phyloP scores from a whole-genome alignment of 2,113 vertebrate species.

The Blennius ocellaris region DNA sequence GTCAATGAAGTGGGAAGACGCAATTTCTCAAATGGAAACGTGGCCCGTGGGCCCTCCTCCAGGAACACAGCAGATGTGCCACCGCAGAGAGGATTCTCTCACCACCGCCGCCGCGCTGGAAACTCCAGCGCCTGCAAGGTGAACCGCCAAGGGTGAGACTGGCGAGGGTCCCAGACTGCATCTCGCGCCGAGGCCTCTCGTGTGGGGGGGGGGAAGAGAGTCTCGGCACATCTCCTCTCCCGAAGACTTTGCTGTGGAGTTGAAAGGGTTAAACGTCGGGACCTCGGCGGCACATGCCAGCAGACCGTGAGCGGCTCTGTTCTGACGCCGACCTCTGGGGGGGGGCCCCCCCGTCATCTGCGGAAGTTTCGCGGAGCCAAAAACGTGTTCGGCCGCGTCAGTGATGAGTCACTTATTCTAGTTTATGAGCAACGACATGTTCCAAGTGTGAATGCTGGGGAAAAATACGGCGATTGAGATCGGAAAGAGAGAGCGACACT shows the following conservation, averaged over 20 bases:
- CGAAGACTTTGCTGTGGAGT: slow-evolving; percentile 7
- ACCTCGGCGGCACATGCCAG: not conserved
- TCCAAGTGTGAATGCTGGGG: slow-evolving; percentile 7
- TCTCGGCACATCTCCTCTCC: slow-evolving; percentile 21
- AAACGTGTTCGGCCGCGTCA: not conserved
- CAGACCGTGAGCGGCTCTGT: not conserved
- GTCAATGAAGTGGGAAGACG: not conserved
- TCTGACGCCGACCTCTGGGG: not conserved
- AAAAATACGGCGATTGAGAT: slow-evolving; percentile 38
- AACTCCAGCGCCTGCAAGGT: slow-evolving; percentile 23
- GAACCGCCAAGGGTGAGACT: slow-evolving; percentile 39
- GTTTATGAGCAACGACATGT: no score
- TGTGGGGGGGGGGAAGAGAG: slow-evolving; percentile 31
- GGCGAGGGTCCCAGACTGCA: slow-evolving; percentile 53
- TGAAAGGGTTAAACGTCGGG: not conserved
- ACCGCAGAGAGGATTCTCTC: slow-evolving; percentile 25
- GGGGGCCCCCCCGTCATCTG: not conserved
- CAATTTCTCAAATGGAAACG: not conserved
- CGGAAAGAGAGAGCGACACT: not conserved
- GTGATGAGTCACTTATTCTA: not conserved
- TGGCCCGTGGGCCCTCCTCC: slow-evolving; percentile 1
- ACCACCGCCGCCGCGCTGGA: slow-evolving; percentile 8
- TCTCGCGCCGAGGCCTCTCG: slow-evolving; percentile 21
- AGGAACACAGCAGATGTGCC: slow-evolving; percentile 42
- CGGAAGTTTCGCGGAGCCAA: not conserved